Conservation (phyloP, 2,113 vertebrate species). For the Microtus montanus region DNA sequence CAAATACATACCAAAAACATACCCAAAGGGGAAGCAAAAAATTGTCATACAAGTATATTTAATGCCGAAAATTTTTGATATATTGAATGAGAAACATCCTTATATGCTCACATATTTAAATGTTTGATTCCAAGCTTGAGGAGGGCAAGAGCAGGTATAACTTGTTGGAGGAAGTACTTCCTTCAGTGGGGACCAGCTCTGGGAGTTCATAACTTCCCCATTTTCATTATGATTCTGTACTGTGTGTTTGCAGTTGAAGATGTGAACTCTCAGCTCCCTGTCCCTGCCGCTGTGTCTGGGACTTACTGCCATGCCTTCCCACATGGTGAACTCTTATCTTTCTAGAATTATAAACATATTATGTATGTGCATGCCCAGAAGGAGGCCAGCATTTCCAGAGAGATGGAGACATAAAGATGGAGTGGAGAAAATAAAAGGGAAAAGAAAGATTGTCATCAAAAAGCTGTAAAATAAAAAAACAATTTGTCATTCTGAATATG, state of each 20-base stretch:
- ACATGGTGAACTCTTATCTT: neutral
- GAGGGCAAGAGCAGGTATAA: neutral
- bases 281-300: no score
- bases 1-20: neutral
- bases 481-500: neutral
- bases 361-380: neutral
- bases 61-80: neutral
- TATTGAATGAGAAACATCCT: neutral
- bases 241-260: neutral
- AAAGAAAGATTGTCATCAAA: neutral
- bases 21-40: neutral
- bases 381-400: neutral
- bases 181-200: neutral
- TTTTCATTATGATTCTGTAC: neutral
- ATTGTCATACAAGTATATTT: neutral
- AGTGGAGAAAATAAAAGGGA: neutral
- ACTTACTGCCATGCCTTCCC: neutral
- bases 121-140: neutral
- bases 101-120: neutral
- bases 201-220: neutral
- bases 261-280: neutral
- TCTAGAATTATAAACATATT: neutral
- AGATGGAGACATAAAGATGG: neutral
- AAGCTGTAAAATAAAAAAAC: neutral
- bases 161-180: neutral